A percentile compares a stretch with the other conserved stretches of the same genome.
Evolutionary conservation across 2,113 vertebrate species (phyloP).

Genomic region (Cnemophilus loriae): DNA sequence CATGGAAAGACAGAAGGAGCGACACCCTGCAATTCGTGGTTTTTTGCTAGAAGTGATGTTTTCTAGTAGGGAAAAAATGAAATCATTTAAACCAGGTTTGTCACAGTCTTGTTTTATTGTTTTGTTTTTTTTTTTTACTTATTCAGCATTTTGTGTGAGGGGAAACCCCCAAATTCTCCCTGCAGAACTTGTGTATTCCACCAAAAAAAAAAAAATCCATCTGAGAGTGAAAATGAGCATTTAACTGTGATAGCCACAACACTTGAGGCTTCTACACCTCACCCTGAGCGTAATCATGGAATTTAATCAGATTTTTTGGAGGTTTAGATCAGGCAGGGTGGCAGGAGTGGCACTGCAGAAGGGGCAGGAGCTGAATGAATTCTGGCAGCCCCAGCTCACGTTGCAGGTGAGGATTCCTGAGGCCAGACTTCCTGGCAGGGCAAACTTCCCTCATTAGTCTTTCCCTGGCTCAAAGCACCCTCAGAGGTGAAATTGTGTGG

Average conservation of each 20-base stretch:
- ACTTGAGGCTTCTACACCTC: rapidly evolving
- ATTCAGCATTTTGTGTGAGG: neutral
- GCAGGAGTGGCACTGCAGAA: neutral
- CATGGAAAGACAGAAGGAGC: rapidly evolving
- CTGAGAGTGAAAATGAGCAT: neutral
- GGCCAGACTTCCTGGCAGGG: neutral
- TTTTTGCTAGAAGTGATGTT: neutral
- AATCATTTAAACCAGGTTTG: neutral
- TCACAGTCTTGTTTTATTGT: neutral
- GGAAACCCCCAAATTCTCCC: neutral
- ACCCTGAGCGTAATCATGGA: rapidly evolving
- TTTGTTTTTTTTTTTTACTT: neutral
- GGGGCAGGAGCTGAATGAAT: neutral
- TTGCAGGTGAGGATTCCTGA: neutral
- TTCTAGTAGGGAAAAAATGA: neutral
- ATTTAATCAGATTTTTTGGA: neutral
- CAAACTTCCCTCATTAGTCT: neutral
- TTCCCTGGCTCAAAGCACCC: neutral
- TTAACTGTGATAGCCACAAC: neutral
- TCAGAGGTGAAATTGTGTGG: neutral
- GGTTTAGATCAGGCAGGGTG: neutral
- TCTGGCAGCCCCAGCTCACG: rapidly evolving
- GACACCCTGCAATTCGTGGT: neutral
- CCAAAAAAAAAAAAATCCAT: neutral
- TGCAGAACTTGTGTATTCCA: neutral